These are phyloP conservation scores for Anabas testudineus DNA, from an alignment of 2,797 vertebrate genomes.

Conservation along the genomic window DNA sequence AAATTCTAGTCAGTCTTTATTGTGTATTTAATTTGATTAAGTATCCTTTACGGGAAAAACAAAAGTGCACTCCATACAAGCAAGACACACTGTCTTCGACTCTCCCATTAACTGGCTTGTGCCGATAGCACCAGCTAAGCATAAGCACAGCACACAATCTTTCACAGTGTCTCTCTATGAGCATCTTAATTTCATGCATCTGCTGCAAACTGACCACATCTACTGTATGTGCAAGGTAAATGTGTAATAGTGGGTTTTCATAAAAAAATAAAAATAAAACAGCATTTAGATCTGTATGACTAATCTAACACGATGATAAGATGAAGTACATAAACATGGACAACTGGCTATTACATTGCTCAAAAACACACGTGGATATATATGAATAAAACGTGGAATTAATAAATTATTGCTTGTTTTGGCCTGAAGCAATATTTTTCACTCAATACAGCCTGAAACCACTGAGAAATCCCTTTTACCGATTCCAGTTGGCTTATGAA, in stretches of 20 bases:
- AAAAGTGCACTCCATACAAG: background rate
- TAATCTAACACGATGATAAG: slow-evolving; percentile 17
- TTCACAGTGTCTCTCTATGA: background rate
- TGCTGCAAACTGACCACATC: slow-evolving; percentile 1
- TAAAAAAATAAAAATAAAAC: too few species aligned
- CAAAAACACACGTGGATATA: slow-evolving; percentile 37
- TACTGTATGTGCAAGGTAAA: background rate
- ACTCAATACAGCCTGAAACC: slow-evolving; percentile 21
- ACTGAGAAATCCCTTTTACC: slow-evolving; percentile 32
- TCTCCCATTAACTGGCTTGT: background rate
- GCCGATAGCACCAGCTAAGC: background rate
- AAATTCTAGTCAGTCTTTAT: too few species aligned
- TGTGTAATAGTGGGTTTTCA: background rate
- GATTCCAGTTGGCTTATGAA: slow-evolving; percentile 25
- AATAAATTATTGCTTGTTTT: slow-evolving; percentile 42
- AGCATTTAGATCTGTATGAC: slow-evolving; percentile 8
- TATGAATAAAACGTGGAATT: slow-evolving; percentile 5
- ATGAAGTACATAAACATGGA: slow-evolving; percentile 19
- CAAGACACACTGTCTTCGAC: background rate
- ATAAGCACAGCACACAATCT: background rate
- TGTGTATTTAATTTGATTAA: background rate
- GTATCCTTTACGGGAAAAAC: slow-evolving; percentile 2
- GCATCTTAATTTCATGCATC: background rate
- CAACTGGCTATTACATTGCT: slow-evolving; percentile 18
- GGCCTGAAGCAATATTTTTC: slow-evolving; percentile 40